Conservation (phyloP, 1,140 invertebrate species). For the Cylas formicarius region DNA sequence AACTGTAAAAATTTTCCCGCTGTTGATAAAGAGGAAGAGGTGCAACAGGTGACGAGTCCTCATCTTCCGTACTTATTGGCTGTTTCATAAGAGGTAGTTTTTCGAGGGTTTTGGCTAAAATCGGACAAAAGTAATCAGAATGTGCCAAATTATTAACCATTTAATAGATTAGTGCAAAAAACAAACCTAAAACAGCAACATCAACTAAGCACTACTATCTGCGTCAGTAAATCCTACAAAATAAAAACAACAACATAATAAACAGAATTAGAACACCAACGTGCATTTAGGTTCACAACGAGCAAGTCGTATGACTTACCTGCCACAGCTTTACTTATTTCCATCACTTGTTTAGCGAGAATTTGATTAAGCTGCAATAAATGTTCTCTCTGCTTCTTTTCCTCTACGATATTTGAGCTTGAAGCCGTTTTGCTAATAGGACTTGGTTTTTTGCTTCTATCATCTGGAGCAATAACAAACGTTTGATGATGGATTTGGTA, state of each 20-base stretch:
- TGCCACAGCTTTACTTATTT: slow-evolving; percentile 88
- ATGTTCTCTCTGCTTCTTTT: slow-evolving; percentile 80
- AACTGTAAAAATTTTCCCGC: slow-evolving; percentile 76
- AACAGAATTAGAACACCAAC: too few relatives aligned
- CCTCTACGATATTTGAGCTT: slow-evolving; percentile 48
- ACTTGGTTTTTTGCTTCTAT: slow-evolving; percentile 26
- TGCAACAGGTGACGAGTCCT: slow-evolving; percentile 58
- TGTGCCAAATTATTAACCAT: slow-evolving; percentile 10
- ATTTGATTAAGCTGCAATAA: slow-evolving; percentile 84
- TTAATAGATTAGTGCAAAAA: slow-evolving; percentile 17
- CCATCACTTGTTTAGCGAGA: slow-evolving; percentile 87
- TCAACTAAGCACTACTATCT: slow-evolving; percentile 7
- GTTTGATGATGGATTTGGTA: too few relatives aligned
- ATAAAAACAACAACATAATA: slow-evolving; percentile 2
- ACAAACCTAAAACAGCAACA: slow-evolving; percentile 14
- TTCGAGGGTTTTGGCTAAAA: slow-evolving; percentile 67
- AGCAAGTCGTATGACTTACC: slow-evolving; percentile 52
- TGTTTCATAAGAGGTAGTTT: slow-evolving; percentile 49
- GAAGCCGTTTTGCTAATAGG: slow-evolving; percentile 31
- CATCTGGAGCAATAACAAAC: slow-evolving; percentile 22
- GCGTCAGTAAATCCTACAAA: neutral
- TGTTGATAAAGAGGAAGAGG: slow-evolving; percentile 74
- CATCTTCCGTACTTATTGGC: slow-evolving; percentile 50
- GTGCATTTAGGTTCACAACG: slow-evolving; percentile 1
- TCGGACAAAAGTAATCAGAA: too few relatives aligned